These are phyloP conservation scores for Porites lobata DNA, from an alignment of 92 coral and sea anemone species.

Conservation along the genomic window DNA sequence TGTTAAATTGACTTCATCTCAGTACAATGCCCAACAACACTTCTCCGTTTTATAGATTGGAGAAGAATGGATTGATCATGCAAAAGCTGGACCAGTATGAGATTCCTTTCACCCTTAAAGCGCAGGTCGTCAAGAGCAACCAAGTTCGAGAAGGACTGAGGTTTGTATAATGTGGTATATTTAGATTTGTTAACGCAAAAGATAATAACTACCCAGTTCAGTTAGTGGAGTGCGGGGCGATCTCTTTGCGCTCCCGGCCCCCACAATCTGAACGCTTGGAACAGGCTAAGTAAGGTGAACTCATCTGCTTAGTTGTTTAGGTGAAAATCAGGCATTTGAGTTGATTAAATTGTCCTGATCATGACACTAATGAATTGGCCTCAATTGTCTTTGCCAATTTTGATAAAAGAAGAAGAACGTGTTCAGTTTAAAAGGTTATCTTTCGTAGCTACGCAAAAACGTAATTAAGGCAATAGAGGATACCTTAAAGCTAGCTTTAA, in stretches of 20 bases:
- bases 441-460: neutral
- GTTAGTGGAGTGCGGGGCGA: neutral
- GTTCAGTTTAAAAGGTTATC: too few relatives aligned
- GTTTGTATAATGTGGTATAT: constrained; percentile 2
- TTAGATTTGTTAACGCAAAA: neutral
- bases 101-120: constrained; percentile 49
- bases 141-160: constrained; percentile 36
- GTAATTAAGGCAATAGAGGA: neutral
- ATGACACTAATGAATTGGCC: too few relatives aligned
- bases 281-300: too few relatives aligned
- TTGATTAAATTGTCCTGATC: too few relatives aligned
- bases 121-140: constrained; percentile 37
- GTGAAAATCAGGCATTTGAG: too few relatives aligned
- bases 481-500: neutral
- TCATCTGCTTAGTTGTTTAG: too few relatives aligned
- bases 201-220: neutral
- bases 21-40: too few relatives aligned
- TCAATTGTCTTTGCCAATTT: too few relatives aligned
- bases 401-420: too few relatives aligned
- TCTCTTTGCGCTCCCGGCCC: neutral
- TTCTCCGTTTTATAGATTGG: constrained; percentile 31
- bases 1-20: too few relatives aligned
- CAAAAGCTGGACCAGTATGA: constrained; percentile 46
- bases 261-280: too few relatives aligned
- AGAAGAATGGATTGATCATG: constrained; percentile 47